phyloP scores from a whole-genome alignment of 2,888 invertebrate species.

The Aphrophora alni region DNA sequence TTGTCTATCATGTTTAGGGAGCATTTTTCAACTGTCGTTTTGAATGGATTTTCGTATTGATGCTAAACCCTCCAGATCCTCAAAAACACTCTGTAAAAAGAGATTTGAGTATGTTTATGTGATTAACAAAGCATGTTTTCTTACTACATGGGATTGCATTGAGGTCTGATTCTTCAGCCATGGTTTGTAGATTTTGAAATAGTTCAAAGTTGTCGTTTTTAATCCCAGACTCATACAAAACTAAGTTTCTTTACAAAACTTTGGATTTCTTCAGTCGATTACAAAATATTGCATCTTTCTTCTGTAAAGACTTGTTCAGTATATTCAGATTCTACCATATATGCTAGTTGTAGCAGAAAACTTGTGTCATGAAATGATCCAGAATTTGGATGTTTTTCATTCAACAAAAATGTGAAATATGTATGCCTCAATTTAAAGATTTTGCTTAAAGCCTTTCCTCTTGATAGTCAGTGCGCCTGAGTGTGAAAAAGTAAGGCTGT shows the following conservation, averaged over 20 bases:
- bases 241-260: no score
- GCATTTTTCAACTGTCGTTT: background rate
- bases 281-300: no score
- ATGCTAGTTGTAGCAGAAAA: background rate
- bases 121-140: no score
- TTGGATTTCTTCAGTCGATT: no score
- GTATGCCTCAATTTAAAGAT: background rate
- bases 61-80: background rate
- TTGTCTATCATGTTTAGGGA: background rate
- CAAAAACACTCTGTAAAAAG: background rate
- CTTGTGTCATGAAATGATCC: background rate
- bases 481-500: no score
- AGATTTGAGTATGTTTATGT: background rate
- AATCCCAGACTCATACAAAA: no score
- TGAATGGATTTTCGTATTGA: background rate
- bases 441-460: background rate
- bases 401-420: background rate
- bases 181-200: no score
- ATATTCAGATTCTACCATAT: no score
- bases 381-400: no score
- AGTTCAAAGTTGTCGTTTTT: no score
- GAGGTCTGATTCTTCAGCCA: conserved; percentile 45
- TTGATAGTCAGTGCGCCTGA: no score
- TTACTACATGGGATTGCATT: conserved; percentile 14
- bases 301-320: no score